Evolutionary conservation across 2,888 invertebrate genomes (phyloP), one percentile per base, ranked within the genome.

Genomic region (Lasius platythorax): DNA sequence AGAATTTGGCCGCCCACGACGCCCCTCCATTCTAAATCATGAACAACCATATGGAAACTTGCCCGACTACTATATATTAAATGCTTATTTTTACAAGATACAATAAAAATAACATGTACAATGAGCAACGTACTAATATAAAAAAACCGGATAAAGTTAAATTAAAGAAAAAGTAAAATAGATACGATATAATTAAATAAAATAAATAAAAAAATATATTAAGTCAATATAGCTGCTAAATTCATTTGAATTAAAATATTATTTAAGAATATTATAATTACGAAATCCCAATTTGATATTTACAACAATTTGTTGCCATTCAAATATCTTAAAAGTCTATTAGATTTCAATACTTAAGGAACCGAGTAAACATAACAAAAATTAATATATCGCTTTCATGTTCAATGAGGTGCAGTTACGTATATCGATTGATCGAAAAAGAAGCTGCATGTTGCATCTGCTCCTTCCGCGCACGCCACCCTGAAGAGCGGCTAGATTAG

Each of bases 1-100:
- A 73, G 82, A 87, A 87, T 88, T 86, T 81, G 75, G 84, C 89
- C 89, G 88, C 89, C 89, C 89, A 88, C 90, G 89, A 64, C 78
- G 88, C 43, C 70, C 66, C 73, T 75, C 37, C 46, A 78, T 84
- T 79, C 58, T 79, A 76, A 75, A 33, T 12, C 23, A 40, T 11
- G 2, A 30, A 28, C 50, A 50, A 50, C 30, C 67, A 40, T 40
- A 78, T 37, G 76, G 43, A 37, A 79, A 79, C 18, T 43, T 43
- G 43, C 18, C 18, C 40, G n/a, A 28, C 56, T 70, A 33, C 3
- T 30, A 30, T 67, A 28, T 43, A 33, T 72, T 61, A 33, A 61
- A 72, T 46, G 23, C 15, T 72, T 43, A 28, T 78, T 58, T 18
- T 28, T 53, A 30, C 3, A 8, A 67, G 37, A 61, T 50, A 40